Base-by-base conservation (phyloP, 2,888 invertebrate species). In the Mythimna pallens region DNA sequence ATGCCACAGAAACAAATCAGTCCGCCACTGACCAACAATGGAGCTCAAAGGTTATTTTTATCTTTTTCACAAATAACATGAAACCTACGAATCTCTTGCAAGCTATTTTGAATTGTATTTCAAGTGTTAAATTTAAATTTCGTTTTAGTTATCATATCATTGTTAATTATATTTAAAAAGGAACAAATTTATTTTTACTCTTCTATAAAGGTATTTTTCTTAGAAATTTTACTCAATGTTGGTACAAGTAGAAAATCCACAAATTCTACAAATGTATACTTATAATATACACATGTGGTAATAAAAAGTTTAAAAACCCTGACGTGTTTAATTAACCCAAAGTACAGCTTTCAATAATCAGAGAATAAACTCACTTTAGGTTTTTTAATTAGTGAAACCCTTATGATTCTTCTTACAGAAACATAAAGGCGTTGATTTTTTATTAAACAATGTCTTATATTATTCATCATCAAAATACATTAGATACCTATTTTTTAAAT, bases 101-200 rank as follows among this genome's bases (percentile, higher is more conserved):
- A 79, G 79, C 82, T 82, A 72, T 83, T 79, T 79, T 79, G 61
- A 64, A 80, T 80, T 78, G 75, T 82, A 74, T 67, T 80, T 69
- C 82, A 78, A 72, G 78, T 71, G 67, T 72, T 62, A 52, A 66
- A 12, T 63, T 73, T 63, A 65, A n/a, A n/a, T 79, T 80, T 22
- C 3, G n/a, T 62, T 68, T 73, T 47, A 58, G 73, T 78, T 82
- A 62, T 66, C 74, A 81, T 81, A 82, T 79, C 80, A 80, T 65
- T 73, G 80, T 76, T 80, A 80, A n/a, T 63, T 70, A 80, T 61
- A 47, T 40, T 55, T 62, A 62, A 79, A 68, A 70, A 65, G 20
- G 58, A 61, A 70, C 54, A 62, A 79, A 79, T 40, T 79, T 63
- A 82, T 81, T 81, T 82, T 82, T 68, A 78, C 58, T 80, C 83